Base-by-base conservation (phyloP, 2,888 invertebrate genomes). In the Pasiphila rectangulata region DNA sequence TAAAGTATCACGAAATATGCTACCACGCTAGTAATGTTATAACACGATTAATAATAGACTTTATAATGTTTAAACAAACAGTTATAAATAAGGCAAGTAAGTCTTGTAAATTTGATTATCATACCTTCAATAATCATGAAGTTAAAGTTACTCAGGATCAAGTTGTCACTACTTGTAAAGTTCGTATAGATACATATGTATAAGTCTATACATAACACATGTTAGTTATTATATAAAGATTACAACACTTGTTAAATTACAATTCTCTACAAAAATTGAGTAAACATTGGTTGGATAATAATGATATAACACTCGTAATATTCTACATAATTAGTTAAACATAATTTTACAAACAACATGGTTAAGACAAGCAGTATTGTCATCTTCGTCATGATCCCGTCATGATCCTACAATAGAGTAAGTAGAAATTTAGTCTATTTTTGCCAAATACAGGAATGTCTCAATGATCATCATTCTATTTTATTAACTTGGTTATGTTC, bases 61-160 rank as follows among this genome's bases (percentile, higher is more conserved):
- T 57, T 56, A 57, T 64, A 66, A 61, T 61, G 62, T 66, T 67
- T 57, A 70, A 75, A 82, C 79, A 81, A 75, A 78, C 79, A 65
- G 69, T 61, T 63, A 69, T 84, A n/a, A n/a, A n/a, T n/a, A 87
- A 87, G 86, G 86, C 86, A 86, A 85, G 84, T 79, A 67, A 72
- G 78, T 81, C 76, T 81, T 77, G 76, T 67, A 66, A 61, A 52
- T 43, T 40, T 54, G 46, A 61, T 56, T 63, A 64, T 53, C n/a
- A n/a, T 39, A 46, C 25, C 30, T 43, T 50, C 51, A 51, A 46
- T 51, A 16, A 15, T 44, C 24, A n/a, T 23, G n/a, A n/a, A n/a
- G n/a, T n/a, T n/a, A n/a, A n/a, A n/a, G n/a, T n/a, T n/a, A n/a
- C n/a, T n/a, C n/a, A n/a, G n/a, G n/a, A n/a, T n/a, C n/a, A n/a